Base-by-base conservation (phyloP, 1,140 invertebrate species). In the Drosophila arizonae region DNA sequence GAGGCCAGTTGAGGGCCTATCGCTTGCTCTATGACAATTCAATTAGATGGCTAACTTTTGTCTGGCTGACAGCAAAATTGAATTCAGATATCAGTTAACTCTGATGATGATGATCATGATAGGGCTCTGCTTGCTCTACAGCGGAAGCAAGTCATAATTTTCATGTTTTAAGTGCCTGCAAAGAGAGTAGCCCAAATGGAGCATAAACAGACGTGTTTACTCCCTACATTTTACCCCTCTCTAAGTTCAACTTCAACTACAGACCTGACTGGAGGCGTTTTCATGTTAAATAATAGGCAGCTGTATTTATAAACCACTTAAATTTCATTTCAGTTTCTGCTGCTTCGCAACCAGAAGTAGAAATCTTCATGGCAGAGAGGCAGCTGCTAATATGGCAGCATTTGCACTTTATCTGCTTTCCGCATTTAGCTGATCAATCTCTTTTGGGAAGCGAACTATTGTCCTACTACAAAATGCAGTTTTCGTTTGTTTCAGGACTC, bases 1-100 rank as follows among this genome's bases (percentile, higher is more conserved):
- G 43, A 58, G 58, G 61, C 15, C 51, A 62, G 28, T 69, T 64
- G 57, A 67, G 63, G 39, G 43, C 46, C 4, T 21, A 11, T 15
- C 17, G 50, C 24, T 30, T 39, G 8, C 30, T 17, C 43, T 60
- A 4, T 70, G 74, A 87, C 82, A 86, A 87, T 86, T 86, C 75
- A 86, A 86, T 86, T 87, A 86, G 61, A 65, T 65, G 62, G 26
- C 43, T 77, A 41, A 58, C 56, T 39, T 48, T 43, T 11, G 21
- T 21, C 17, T 24, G 54, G 21, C 54, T 33, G 64, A 36, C 68
- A 71, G n/a, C 8, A 6, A 28, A 69, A 55, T 41, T 50, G 30
- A 45, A 75, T 39, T 39, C 13, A 55, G 48, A 36, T 70, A 50
- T 46, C n/a, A 63, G 36, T 43, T 48, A 48, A 10, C 11, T 33